Percentiles rank a stretch among this genome's conserved stretches.
phyloP scores from a whole-genome alignment of 2,888 invertebrate species.

The Tryphoninae sp. region DNA sequence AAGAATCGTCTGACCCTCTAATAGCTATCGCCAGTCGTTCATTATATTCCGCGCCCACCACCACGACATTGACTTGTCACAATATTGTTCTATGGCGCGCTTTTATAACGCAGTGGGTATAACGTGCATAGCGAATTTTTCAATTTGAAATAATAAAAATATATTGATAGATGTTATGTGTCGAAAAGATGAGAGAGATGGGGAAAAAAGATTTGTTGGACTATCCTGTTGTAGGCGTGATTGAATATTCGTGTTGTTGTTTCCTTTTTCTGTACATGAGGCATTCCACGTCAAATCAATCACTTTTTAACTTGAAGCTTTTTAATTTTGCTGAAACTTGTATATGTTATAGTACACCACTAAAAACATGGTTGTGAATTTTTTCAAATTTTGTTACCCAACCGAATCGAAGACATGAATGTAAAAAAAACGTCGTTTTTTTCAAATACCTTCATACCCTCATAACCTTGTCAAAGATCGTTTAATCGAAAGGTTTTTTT shows the following conservation, averaged over 20 bases:
- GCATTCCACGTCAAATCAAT: too few species aligned
- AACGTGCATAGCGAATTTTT: constrained; percentile 3
- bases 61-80: constrained; percentile 49
- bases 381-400: too few species aligned
- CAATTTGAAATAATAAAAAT: background rate
- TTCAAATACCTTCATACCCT: too few species aligned
- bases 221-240: background rate
- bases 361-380: too few species aligned
- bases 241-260: constrained; percentile 20
- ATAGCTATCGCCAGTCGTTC: constrained; percentile 2
- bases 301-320: too few species aligned
- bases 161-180: background rate
- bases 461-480: too few species aligned
- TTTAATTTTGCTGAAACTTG: too few species aligned
- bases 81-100: constrained; percentile 45
- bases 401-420: too few species aligned
- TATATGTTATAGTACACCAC: too few species aligned
- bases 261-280: background rate
- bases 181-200: background rate
- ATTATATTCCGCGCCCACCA: background rate
- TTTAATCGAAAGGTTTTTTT: too few species aligned
- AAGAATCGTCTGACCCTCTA: constrained; percentile 20
- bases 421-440: too few species aligned
- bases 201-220: background rate
- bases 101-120: background rate